Percentiles rank a stretch among this genome's conserved stretches.
These are phyloP conservation scores for Oscheius myriophilus DNA, from an alignment of 2,888 invertebrate species.

Conservation along the genomic window DNA sequence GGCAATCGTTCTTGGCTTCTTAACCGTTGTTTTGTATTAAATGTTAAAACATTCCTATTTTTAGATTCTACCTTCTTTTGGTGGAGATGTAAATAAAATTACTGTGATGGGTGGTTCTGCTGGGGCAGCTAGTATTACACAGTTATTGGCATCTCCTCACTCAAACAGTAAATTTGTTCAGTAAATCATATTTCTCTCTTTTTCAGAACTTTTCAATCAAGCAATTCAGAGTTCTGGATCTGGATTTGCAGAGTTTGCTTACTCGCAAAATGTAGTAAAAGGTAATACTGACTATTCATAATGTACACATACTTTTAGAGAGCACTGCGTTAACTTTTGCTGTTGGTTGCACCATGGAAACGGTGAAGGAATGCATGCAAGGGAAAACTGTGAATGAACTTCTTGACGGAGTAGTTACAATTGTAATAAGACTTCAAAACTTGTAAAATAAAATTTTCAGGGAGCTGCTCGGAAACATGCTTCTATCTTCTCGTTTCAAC, in stretches of 20 bases:
- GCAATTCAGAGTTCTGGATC: conserved; percentile 57
- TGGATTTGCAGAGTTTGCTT: conserved; percentile 46
- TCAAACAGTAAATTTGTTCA: conserved; percentile 46
- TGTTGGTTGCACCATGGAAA: conserved; percentile 35
- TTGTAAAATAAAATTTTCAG: conserved; percentile 11
- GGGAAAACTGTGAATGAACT: conserved; percentile 48
- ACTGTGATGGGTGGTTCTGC: conserved; percentile 55
- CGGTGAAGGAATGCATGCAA: conserved; percentile 50
- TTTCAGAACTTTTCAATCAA: conserved; percentile 51
- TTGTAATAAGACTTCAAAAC: no score
- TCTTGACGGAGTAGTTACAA: conserved; percentile 52
- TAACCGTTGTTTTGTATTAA: no score
- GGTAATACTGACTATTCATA: conserved; percentile 24
- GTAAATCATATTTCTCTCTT: not conserved
- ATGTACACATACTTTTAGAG: not conserved
- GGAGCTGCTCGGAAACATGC: conserved; percentile 5
- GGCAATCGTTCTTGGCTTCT: no score
- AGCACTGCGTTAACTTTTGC: conserved; percentile 24
- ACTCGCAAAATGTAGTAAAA: conserved; percentile 48
- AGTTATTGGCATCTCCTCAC: conserved; percentile 53
- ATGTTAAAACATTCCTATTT: not conserved
- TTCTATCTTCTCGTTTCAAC: conserved; percentile 40
- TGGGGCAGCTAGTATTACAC: conserved; percentile 48
- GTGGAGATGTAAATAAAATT: conserved; percentile 51
- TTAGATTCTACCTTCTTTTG: conserved; percentile 49